Base-by-base conservation (phyloP, 2,797 vertebrate species). In the Syngnathus acus region DNA sequence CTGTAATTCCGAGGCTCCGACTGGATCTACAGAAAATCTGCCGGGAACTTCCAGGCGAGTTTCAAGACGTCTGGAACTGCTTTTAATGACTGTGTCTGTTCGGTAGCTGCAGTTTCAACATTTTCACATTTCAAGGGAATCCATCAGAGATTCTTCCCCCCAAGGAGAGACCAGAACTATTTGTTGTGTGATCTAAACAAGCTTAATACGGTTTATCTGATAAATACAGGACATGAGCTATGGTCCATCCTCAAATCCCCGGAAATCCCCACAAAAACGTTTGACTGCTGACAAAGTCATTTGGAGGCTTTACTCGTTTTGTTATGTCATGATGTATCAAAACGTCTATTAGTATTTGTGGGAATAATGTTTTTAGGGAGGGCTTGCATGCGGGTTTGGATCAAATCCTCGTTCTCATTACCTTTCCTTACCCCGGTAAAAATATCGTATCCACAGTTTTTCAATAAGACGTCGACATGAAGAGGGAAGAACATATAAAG, bases 401-500 rank as follows among this genome's bases (percentile, higher is more conserved):
- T 45, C 11, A 11, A 45, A 45, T 45, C 10, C 43, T 8, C 11
- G 9, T 11, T 10, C 42, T 43, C 42, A 11, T 10, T 11, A 43
- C 11, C 2, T 9, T 43, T 43, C 42, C 42, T 11, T 11, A 10
- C 42, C 42, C 42, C 42, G 42, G 6, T 51, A 19, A 8, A 51
- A 51, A 51, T 51, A 54, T 26, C 10, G 5, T 23, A 23, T 23
- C 13, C 26, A 11, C 21, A 54, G 23, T 26, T 54, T 54, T 54
- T 54, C 51, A 23, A 54, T 54, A 54, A 26, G 21, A 54, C 21
- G 23, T 32, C 76, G 80, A 78, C 76, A 82, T 73, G 81, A 66
- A 72, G 58, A 79, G 77, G 72, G 75, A 83, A 82, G 71, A 81
- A 83, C 84, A 87, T 68, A 76, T 68, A 76, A 71, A 75, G 87